Base-by-base conservation (phyloP, 2,888 invertebrate genomes). In the Nemotelus pantherinus region DNA sequence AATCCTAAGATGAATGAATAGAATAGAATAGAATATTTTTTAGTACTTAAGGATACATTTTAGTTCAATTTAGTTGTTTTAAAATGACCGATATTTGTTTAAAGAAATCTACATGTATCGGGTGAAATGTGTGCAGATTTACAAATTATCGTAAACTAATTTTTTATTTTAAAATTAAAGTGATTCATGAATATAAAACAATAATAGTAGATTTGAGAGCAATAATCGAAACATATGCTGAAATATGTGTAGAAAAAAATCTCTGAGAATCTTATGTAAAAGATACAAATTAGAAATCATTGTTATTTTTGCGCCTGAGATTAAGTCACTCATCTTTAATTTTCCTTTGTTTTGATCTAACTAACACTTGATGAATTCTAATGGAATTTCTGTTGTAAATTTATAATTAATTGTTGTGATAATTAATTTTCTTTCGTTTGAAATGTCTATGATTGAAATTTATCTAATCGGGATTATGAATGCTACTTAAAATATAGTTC, bases 71-170 rank as follows among this genome's bases (percentile, higher is more conserved):
- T 72, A 72, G 72, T 72, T 74, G 63, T 74, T 74, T 76, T 77
- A 78, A 78, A 78, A 44, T 78, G 71, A 75, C 67, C 78, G 60
- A 75, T 78, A 43, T 78, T 65, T 78, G 65, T 74, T 60, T 77
- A 45, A 53, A 64, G 48, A 47, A 65, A 65, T 47, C 68, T 25
- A 25, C 25, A 25, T 25, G 25, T 25, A 25, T 25, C 25, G 25
- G 25, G 25, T 25, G 25, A 25, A 25, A 50, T 64, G 55, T 71
- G 71, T 77, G 53, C 71, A 71, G 25, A 41, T 41, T 39, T 60
- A 41, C 60, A 39, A 39, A 60, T 25, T 60, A 7, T 25, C 25
- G 25, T 25, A 25, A 25, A 25, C 25, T 25, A 25, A 25, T 25
- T 25, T 25, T 25, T 25, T 25, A 25, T 25, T 25, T 25, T 25